phyloP scores from a whole-genome alignment of 64 coral and sea anemone species.

The Hydrozoanthus tunicans region DNA sequence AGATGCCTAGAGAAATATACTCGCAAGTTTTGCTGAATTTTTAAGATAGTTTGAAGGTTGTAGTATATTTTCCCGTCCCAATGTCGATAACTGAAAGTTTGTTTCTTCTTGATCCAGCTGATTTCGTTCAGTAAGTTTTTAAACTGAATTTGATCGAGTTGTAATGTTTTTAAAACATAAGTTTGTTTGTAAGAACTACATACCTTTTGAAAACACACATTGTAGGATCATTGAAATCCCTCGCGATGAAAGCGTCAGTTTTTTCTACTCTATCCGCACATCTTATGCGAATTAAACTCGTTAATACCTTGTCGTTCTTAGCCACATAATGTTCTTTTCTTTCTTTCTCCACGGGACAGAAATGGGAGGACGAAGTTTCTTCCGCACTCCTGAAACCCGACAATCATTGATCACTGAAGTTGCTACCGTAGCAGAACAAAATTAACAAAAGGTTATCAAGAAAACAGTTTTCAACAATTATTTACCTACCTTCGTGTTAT shows the following conservation, averaged over 20 bases:
- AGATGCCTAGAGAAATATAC: too few relatives aligned
- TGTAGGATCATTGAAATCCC: slow-evolving; percentile 54
- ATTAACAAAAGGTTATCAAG: neutral
- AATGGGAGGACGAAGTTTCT: slow-evolving; percentile 47
- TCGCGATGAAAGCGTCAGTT: slow-evolving; percentile 61
- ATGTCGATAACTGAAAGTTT: too few relatives aligned
- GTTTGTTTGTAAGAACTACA: neutral
- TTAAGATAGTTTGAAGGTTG: too few relatives aligned
- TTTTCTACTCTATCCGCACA: slow-evolving; percentile 37
- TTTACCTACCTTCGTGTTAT: slow-evolving; percentile 5
- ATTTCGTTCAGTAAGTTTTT: too few relatives aligned
- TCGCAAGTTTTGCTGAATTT: too few relatives aligned
- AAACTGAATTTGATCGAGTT: too few relatives aligned
- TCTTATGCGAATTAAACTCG: slow-evolving; percentile 60
- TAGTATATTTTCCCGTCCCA: too few relatives aligned
- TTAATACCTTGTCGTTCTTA: slow-evolving; percentile 41
- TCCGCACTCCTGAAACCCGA: slow-evolving; percentile 6
- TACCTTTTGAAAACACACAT: slow-evolving; percentile 72
- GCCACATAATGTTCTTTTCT: slow-evolving; percentile 50
- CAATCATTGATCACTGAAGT: neutral
- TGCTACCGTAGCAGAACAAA: neutral
- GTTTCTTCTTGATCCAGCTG: too few relatives aligned
- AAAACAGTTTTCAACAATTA: slow-evolving; percentile 6
- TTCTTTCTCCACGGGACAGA: slow-evolving; percentile 69
- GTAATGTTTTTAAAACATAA: too few relatives aligned